phyloP scores from a whole-genome alignment of 2,797 vertebrate species.

The Pantherophis alleghaniensis region DNA sequence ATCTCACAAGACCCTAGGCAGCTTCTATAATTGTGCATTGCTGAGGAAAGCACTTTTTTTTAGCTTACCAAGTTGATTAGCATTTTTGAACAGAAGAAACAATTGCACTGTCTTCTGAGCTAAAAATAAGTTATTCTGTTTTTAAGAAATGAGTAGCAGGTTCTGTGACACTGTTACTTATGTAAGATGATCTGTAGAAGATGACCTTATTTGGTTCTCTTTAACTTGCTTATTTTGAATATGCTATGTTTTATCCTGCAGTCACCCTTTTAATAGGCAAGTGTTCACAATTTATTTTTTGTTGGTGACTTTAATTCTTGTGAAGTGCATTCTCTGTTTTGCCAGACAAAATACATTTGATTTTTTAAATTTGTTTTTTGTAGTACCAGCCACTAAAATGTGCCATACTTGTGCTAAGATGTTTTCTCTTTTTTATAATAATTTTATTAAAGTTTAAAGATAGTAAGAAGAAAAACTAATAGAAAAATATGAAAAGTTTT shows the following conservation, averaged over 20 bases:
- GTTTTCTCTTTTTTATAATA: background rate
- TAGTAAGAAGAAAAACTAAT: too few relatives aligned
- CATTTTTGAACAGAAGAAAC: conserved; percentile 20
- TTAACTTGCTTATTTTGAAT: background rate
- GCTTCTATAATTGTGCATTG: background rate
- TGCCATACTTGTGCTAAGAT: background rate
- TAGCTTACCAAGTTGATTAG: conserved; percentile 25
- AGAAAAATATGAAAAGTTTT: background rate
- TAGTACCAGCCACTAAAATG: background rate
- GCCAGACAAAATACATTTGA: background rate
- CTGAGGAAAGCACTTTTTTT: conserved; percentile 7
- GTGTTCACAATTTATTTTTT: background rate
- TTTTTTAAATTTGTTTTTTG: background rate
- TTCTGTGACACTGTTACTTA: conserved; percentile 27
- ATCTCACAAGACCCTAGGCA: conserved; percentile 13
- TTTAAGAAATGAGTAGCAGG: background rate
- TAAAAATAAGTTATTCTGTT: conserved; percentile 43
- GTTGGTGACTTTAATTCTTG: background rate
- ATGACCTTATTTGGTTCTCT: background rate
- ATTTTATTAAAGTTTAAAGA: background rate
- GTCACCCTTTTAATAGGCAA: background rate
- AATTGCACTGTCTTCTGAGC: conserved; percentile 31
- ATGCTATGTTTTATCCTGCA: background rate
- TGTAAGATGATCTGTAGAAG: conserved; percentile 27
- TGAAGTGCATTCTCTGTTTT: background rate